Evolutionary conservation across 30 jellyfish, hydroid and myxozoan genomes (phyloP), one percentile per base, ranked within the genome.

Genomic region (Hydractinia symbiolongicarpus): DNA sequence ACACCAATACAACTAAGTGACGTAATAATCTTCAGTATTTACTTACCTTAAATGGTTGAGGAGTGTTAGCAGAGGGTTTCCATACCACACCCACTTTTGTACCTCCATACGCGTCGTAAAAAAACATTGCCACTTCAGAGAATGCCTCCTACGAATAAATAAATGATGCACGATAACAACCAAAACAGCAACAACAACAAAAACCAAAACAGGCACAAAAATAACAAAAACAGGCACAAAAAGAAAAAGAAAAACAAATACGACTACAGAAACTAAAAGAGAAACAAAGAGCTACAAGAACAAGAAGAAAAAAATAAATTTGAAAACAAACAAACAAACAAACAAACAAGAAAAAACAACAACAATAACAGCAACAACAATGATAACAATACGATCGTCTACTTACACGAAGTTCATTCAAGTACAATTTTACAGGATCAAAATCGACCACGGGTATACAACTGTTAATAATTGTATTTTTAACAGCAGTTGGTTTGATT

Each of bases 111-210:
- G 72, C 56, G 81, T 91, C 97, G 73, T 86, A 79, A 67, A 86
- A 91, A 73, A 91, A 91, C 96, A 79, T 51, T 9, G 97, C 97
- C 53, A 86, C 71, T 8, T 91, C 97, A 15, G 89, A 64, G 77
- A 91, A 91, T 17, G 96, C 73, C 51, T 61, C 52, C 97, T 91
- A 76, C 6, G 50, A 67, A n/a, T 5, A 66, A 64, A 80, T 0
- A 50, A 49, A 61, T 5, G 86, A 5, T 68, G 3, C 1, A 15
- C n/a, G n/a, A 60, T 13, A 60, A 60, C 70, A 60, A 16, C n/a
- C 1, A 60, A 13, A 1, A 60, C 19, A 16, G 2, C 19, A 16
- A 20, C 0, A 5, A 19, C 52, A 53, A 2, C 83, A 75, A 4
- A 4, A 16, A 75, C 17, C 1, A 19, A 5, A 7, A 75, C 44